Base-by-base conservation (phyloP, 1,140 invertebrate genomes). In the Hycleus phaleratus region DNA sequence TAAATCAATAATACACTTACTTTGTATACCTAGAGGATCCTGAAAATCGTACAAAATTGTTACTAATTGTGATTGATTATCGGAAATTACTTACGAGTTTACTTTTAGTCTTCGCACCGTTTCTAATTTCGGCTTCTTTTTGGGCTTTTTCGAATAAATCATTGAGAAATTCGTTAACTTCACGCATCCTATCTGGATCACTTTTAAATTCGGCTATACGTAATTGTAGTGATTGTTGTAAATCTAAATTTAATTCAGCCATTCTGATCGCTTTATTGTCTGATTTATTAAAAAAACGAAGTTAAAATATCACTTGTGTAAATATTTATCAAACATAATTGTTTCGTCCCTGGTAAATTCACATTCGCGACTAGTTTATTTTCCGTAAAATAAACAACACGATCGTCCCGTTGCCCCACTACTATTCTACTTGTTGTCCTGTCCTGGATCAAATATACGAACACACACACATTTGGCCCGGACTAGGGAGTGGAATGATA, bases 161-260 rank as follows among this genome's bases (percentile, higher is more conserved):
- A 56, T 64, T 70, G 44, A 73, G 52, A 61, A 73, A 73, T 32
- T 71, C 67, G 47, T 71, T 72, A 1, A 72, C 66, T 9, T 68
- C 66, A 45, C 62, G 57, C 68, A 73, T 72, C 58, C 68, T 70
- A 42, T 73, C 66, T 1, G 66, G 68, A 58, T 72, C 71, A 51
- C 61, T 68, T 63, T 73, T 73, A 49, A 73, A 73, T 44, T 72
- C 65, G 6, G 61, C 62, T 57, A 72, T 68, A 51, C 67, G 60
- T 45, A 69, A 56, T 47, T 73, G 68, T 32, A 71, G 43, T 1
- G 69, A 54, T 47, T 62, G 58, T 49, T 67, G 62, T 9, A 72
- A 53, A 46, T 72, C 65, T 48, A 71, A 54, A 50, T 65, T 58
- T 57, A 71, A 57, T 48, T 69, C 60, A 12, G 64, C 61, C 68